Evolutionary conservation across 2,113 vertebrate genomes (phyloP).

Genomic region (Alligator mississippiensis): DNA sequence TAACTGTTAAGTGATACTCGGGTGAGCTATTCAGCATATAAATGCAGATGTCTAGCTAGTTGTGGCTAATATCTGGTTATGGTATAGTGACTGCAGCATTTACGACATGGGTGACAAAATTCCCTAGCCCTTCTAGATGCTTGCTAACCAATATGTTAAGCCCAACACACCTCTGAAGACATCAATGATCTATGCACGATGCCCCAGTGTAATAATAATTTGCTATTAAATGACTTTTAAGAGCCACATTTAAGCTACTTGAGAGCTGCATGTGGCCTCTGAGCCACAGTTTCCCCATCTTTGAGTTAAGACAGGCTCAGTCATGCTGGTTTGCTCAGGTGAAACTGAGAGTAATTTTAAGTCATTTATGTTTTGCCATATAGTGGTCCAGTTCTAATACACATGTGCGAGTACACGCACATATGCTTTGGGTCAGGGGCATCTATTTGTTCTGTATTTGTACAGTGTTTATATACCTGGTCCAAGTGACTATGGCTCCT

Average conservation of each 20-base stretch:
- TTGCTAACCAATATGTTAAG: too few relatives aligned
- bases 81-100: slow-evolving; percentile 32
- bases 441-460: neutral
- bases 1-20: neutral
- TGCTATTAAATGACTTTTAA: too few relatives aligned
- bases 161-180: too few relatives aligned
- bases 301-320: slow-evolving; percentile 1
- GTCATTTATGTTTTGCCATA: neutral
- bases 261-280: too few relatives aligned
- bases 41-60: slow-evolving; percentile 50
- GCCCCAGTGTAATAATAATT: too few relatives aligned
- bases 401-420: neutral
- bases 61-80: slow-evolving; percentile 38
- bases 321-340: neutral
- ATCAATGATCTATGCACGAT: too few relatives aligned
- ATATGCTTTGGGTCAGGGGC: neutral
- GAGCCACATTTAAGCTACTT: too few relatives aligned
- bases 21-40: neutral
- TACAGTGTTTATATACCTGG: neutral
- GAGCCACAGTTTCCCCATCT: neutral
- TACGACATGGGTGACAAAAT: neutral
- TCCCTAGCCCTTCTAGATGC: too few relatives aligned
- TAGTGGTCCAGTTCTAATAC: neutral
- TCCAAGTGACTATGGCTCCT: neutral
- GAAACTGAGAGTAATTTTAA: neutral